Base-by-base conservation (phyloP, 1,140 invertebrate genomes). In the Drosophila lacertosa region DNA sequence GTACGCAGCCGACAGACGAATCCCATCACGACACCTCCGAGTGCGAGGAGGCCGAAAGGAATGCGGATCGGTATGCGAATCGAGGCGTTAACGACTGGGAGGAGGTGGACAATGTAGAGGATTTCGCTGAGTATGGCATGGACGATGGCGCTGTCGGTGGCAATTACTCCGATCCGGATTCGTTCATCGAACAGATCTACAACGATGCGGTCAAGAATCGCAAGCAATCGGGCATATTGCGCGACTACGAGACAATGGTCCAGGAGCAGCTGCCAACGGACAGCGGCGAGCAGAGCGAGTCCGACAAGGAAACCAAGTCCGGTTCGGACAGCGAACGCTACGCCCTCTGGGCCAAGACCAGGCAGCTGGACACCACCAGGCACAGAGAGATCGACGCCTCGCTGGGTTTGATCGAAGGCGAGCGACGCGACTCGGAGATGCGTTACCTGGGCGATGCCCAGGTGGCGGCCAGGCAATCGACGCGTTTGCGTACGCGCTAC, bases 111-210 rank as follows among this genome's bases (percentile, higher is more conserved):
- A 71, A 79, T 51, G 53, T 64, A 10, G 83, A 79, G 3, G 75
- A 86, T 2, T 80, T 78, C 4, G 35, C 62, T 0, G 82, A 88
- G 24, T 86, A 82, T 15, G 40, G 55, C 15, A 4, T 81, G 1
- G 89, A 84, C 5, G 89, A 91, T 20, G 89, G 89, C 0, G 89
- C 89, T 2, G 88, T 90, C 16, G 89, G 89, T 0, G 88, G 89
- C 0, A 68, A 47, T 1, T 80, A 76, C 29, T 90, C 81, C 35
- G 88, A 90, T 40, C 84, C 90, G 0, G 90, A 91, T 6, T 90
- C 84, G 0, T 89, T 77, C 2, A 91, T 91, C 1, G 90, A 91
- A n/a, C 84, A 91, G 45, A 91, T 91, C 26, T 91, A 91, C 69
- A 89, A 89, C 20, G 90, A 91, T 24, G 90, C 89, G 0, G 75